Conservation (phyloP, 2,888 invertebrate genomes). For the Lydus trimaculatus region DNA sequence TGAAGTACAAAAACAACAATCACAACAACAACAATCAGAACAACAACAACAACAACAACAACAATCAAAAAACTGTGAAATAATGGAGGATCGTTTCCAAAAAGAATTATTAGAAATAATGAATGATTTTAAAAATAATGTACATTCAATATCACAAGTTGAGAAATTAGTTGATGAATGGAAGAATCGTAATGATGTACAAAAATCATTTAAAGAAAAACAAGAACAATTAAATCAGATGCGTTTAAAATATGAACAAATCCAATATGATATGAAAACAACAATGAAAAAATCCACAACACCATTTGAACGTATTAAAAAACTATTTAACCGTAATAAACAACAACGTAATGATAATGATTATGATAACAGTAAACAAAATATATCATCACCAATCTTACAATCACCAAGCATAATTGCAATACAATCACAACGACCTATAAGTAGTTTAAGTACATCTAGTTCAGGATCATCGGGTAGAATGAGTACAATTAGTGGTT, state of each 20-base stretch:
- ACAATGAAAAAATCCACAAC: constrained; percentile 79
- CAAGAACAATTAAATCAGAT: constrained; percentile 82
- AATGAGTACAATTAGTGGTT: constrained; percentile 82
- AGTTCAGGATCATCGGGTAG: constrained; percentile 81
- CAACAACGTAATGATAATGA: constrained; percentile 26
- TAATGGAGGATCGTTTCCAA: constrained; percentile 66
- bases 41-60: constrained; percentile 38
- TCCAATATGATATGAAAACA: constrained; percentile 79
- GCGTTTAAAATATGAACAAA: constrained; percentile 82
- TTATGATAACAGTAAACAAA: constrained; percentile 36
- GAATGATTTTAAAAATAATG: constrained; percentile 88
- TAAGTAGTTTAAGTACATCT: constrained; percentile 74
- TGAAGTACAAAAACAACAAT: constrained; percentile 20
- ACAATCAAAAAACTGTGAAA: constrained; percentile 37
- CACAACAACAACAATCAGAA: constrained; percentile 40
- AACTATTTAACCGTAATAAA: constrained; percentile 40
- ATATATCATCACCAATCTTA: constrained; percentile 36
- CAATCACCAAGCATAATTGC: constrained; percentile 34
- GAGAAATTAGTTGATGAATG: constrained; percentile 86
- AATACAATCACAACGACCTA: constrained; percentile 63
- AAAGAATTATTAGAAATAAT: constrained; percentile 87
- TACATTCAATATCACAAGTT: constrained; percentile 83
- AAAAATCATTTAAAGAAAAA: constrained; percentile 84
- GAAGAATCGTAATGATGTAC: constrained; percentile 87
- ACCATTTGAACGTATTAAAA: constrained; percentile 76